Evolutionary conservation across 2,113 vertebrate species (phyloP).

Genomic region (Pardalotus punctatus): DNA sequence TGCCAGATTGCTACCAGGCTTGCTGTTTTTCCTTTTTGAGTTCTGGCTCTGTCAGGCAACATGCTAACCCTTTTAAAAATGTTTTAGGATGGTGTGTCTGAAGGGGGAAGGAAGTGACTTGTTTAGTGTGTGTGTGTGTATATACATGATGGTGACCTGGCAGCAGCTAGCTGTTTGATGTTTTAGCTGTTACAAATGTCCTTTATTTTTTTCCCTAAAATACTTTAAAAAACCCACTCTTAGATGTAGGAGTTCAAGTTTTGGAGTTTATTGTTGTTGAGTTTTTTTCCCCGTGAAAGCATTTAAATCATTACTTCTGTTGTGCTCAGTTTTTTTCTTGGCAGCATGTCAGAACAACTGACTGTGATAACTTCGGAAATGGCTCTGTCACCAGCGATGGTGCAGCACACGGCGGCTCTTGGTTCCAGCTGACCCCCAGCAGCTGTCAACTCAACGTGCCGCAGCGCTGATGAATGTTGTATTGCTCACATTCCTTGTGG

Average conservation of each 20-base stretch:
- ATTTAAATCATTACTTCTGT: background rate
- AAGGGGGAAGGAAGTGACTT: background rate
- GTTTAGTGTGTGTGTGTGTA: background rate
- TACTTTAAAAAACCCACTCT: background rate
- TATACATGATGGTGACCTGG: background rate
- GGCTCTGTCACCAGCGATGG: background rate
- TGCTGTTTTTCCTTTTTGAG: background rate
- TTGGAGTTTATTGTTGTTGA: background rate
- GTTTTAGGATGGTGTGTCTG: background rate
- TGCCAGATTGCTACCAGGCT: background rate
- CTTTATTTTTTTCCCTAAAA: background rate
- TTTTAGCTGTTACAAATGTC: background rate
- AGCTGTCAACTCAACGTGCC: background rate
- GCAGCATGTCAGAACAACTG: background rate
- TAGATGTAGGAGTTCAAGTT: background rate
- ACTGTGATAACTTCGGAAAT: background rate
- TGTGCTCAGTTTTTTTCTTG: background rate
- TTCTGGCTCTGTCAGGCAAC: background rate
- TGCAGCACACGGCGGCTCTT: background rate
- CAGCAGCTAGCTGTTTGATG: background rate
- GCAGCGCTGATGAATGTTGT: background rate
- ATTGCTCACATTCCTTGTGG: rapidly evolving
- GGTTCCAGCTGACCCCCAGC: background rate
- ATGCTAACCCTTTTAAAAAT: background rate
- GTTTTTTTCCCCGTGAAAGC: rapidly evolving